These are phyloP conservation scores for Nasonia giraulti DNA, from an alignment of 1,140 invertebrate species.

Conservation along the genomic window DNA sequence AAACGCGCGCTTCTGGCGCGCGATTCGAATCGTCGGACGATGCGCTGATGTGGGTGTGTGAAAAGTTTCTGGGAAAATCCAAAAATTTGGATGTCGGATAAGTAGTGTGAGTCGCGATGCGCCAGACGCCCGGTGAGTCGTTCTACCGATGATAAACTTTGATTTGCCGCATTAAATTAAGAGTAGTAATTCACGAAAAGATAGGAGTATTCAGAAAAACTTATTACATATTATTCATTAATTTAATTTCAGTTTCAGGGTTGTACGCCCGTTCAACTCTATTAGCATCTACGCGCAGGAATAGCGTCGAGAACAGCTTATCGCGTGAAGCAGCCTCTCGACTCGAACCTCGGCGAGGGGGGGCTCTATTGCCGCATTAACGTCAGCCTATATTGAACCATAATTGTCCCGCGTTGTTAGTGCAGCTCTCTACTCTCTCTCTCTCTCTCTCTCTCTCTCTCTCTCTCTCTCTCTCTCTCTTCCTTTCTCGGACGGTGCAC, in stretches of 20 bases:
- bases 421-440: conserved; percentile 50
- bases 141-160: neutral
- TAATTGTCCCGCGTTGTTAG: conserved; percentile 64
- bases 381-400: conserved; percentile 60
- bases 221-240: neutral
- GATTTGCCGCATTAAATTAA: neutral
- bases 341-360: neutral
- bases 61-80: no score
- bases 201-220: neutral
- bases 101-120: neutral
- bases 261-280: neutral
- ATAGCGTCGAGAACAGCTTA: conserved; percentile 27
- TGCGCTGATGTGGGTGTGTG: neutral
- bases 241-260: neutral
- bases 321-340: conserved; percentile 52
- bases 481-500: conserved; percentile 40
- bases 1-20: conserved; percentile 50
- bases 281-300: neutral
- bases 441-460: conserved; percentile 44
- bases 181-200: neutral
- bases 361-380: conserved; percentile 58
- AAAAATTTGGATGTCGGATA: neutral
- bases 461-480: conserved; percentile 48
- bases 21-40: neutral
- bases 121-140: neutral